Percentiles rank a stretch among this genome's conserved stretches.
Conservation (phyloP, 1,140 invertebrate genomes). For the Drosophila equinoxialis region DNA sequence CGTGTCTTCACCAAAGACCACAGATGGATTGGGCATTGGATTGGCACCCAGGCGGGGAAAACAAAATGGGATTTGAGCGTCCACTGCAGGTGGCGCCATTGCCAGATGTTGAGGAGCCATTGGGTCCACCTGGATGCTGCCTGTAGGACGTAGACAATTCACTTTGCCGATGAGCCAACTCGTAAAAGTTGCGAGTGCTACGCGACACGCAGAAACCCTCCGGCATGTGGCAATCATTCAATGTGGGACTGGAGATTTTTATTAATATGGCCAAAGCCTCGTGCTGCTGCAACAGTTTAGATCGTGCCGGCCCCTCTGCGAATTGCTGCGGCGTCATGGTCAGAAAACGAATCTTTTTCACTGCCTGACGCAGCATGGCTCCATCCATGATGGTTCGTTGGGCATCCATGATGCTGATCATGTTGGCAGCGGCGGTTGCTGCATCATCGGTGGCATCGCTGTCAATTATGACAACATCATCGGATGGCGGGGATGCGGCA, state of each 20-base stretch:
- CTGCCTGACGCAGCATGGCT: conserved; percentile 83
- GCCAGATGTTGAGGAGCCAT: conserved; percentile 9
- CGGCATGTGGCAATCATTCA: conserved; percentile 86
- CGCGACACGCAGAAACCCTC: conserved; percentile 86
- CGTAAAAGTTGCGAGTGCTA: conserved; percentile 67
- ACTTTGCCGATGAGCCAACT: conserved; percentile 59
- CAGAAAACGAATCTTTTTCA: conserved; percentile 89
- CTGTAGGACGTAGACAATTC: conserved; percentile 65
- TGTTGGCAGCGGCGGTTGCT: conserved; percentile 53
- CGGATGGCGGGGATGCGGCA: conserved; percentile 31
- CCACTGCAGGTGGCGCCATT: conserved; percentile 27
- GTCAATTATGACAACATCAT: conserved; percentile 73
- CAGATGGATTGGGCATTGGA: conserved; percentile 24
- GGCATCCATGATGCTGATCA: conserved; percentile 72
- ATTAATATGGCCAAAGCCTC: conserved; percentile 92
- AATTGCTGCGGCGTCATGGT: conserved; percentile 91
- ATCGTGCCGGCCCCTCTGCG: conserved; percentile 89
- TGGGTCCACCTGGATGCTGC: conserved; percentile 18
- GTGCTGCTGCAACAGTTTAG: conserved; percentile 87
- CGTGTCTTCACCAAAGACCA: conserved; percentile 31
- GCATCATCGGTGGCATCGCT: conserved; percentile 65
- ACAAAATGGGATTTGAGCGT: conserved; percentile 17
- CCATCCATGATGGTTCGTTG: conserved; percentile 72
- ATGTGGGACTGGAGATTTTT: conserved; percentile 89
- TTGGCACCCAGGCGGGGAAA: conserved; percentile 29